Percentiles rank a stretch among this genome's conserved stretches.
These are phyloP conservation scores for Pelobates fuscus DNA, from an alignment of 2,113 vertebrate species.

Conservation along the genomic window DNA sequence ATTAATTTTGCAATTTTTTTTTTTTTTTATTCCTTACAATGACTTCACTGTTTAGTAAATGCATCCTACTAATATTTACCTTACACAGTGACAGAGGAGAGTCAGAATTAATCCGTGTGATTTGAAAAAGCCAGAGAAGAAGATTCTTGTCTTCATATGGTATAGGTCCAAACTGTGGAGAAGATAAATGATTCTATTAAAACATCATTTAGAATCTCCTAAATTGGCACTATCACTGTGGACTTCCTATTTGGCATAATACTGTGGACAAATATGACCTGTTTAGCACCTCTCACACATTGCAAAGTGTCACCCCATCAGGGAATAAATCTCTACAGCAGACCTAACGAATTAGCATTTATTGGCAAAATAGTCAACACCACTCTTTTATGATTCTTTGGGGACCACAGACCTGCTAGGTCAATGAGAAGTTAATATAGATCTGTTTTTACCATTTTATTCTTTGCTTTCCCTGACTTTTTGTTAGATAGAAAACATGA, in stretches of 20 bases:
- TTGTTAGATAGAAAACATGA: constrained; percentile 24
- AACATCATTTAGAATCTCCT: background rate
- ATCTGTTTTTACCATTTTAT: background rate
- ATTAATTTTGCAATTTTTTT: too few species aligned
- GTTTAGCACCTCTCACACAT: background rate
- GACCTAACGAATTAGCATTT: constrained; percentile 54
- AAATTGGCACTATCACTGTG: background rate
- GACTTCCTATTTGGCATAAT: background rate
- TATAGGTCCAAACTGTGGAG: background rate
- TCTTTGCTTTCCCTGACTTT: constrained; percentile 16
- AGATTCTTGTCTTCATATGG: background rate
- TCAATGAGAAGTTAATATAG: constrained; percentile 3
- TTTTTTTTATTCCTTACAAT: too few species aligned
- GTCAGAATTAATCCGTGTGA: too few species aligned
- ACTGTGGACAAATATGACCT: background rate
- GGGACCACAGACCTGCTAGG: constrained; percentile 7
- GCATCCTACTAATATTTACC: too few species aligned
- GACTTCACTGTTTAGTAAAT: too few species aligned
- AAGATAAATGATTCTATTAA: background rate
- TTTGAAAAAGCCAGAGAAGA: too few species aligned
- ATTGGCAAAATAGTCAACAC: constrained; percentile 20
- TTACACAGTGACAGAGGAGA: too few species aligned
- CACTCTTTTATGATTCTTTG: constrained; percentile 32
- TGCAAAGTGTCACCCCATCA: background rate
- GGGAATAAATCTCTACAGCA: background rate